phyloP scores from a whole-genome alignment of 92 coral and sea anemone genomes.

The Parazoanthus atlanticus region DNA sequence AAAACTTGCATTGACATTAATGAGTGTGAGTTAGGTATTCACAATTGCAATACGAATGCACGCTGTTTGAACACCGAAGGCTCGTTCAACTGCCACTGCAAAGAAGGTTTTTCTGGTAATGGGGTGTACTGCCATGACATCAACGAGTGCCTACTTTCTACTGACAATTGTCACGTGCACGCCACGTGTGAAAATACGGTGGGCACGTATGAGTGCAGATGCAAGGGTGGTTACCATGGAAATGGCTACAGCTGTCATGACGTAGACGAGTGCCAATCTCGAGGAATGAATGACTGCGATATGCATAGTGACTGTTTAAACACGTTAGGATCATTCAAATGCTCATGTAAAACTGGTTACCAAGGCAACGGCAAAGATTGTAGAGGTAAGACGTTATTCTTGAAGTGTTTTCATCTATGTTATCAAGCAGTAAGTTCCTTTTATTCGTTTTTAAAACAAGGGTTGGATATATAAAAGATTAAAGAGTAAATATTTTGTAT shows the following conservation, averaged over 20 bases:
- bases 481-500: no score
- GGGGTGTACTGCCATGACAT: slow-evolving; percentile 35
- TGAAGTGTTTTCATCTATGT: no score
- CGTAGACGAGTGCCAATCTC: not conserved
- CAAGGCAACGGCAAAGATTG: no score
- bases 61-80: not conserved
- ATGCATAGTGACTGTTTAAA: no score
- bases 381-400: no score
- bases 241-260: slow-evolving; percentile 36
- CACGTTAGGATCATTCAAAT: no score
- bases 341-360: no score
- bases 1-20: slow-evolving; percentile 34
- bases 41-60: slow-evolving; percentile 5
- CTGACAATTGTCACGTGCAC: not conserved
- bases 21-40: slow-evolving; percentile 19
- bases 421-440: no score
- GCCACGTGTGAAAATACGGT: slow-evolving; percentile 30
- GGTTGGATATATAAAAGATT: no score
- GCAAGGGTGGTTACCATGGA: slow-evolving; percentile 18
- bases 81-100: slow-evolving; percentile 23
- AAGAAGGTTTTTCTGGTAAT: slow-evolving; percentile 42
- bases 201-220: slow-evolving; percentile 35
- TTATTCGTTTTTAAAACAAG: no score
- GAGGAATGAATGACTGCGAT: no score
- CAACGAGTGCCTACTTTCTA: slow-evolving; percentile 25